Conservation (phyloP, 2,888 invertebrate species). For the Pachliopta kotzebuea region DNA sequence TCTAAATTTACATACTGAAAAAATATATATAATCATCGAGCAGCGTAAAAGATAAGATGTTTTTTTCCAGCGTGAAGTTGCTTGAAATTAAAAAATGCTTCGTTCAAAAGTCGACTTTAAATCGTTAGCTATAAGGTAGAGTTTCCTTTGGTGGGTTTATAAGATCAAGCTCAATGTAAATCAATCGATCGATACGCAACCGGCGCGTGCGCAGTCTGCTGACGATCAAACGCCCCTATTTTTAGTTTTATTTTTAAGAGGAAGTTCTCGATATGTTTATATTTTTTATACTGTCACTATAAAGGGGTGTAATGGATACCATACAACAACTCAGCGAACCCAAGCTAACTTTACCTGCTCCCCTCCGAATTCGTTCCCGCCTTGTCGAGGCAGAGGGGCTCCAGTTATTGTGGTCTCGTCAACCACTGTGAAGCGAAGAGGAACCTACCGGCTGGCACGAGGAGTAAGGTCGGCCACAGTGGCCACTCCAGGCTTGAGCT, state of each 20-base stretch:
- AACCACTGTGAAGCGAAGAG: too few species aligned
- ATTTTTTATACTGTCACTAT: neutral
- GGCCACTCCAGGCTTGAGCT: too few species aligned
- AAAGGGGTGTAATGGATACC: too few species aligned
- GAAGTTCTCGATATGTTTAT: conserved; percentile 30
- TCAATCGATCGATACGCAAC: conserved; percentile 71
- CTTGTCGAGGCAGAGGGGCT: too few species aligned
- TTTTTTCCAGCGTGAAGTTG: conserved; percentile 19
- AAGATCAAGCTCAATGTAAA: conserved; percentile 57
- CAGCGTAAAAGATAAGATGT: conserved; percentile 7
- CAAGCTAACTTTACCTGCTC: too few species aligned
- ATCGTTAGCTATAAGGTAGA: neutral
- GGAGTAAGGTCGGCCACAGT: too few species aligned
- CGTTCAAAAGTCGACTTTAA: conserved; percentile 28
- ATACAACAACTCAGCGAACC: too few species aligned
- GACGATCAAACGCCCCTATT: conserved; percentile 66
- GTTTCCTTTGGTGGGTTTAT: conserved; percentile 28
- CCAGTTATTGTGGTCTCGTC: too few species aligned
- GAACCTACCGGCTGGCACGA: too few species aligned
- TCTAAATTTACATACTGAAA: too few species aligned
- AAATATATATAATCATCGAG: neutral
- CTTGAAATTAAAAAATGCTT: neutral
- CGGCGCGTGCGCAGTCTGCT: conserved; percentile 60
- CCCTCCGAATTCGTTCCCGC: too few species aligned
- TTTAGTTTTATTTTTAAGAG: conserved; percentile 56